Evolutionary conservation across 2,113 vertebrate genomes (phyloP).

Genomic region (Cinclus cinclus): DNA sequence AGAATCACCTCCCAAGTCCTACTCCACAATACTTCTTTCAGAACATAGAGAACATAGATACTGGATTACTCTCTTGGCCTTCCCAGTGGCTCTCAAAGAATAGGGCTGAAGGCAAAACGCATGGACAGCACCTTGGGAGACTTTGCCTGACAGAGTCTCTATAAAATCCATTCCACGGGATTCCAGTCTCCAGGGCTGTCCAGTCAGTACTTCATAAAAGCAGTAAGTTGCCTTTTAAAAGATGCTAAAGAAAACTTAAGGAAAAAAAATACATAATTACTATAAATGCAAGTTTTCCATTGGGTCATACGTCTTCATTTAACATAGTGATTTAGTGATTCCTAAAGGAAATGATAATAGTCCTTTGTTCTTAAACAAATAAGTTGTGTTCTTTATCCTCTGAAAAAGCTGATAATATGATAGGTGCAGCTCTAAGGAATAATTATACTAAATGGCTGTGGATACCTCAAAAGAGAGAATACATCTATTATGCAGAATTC

Average conservation of each 20-base stretch:
- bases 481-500: constrained; percentile 78
- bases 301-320: constrained; percentile 67
- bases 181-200: neutral
- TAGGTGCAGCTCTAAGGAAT: constrained; percentile 75
- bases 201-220: neutral
- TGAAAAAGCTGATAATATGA: constrained; percentile 72
- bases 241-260: neutral
- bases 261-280: constrained; percentile 42
- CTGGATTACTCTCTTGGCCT: neutral
- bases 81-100: neutral
- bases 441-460: constrained; percentile 76
- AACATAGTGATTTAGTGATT: constrained; percentile 63
- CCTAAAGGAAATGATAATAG: constrained; percentile 72
- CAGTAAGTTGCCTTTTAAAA: constrained; percentile 1
- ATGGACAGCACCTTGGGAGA: neutral
- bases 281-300: constrained; percentile 59
- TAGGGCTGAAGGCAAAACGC: neutral
- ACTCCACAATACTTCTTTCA: neutral
- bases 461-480: constrained; percentile 76
- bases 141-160: neutral
- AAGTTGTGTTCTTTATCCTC: constrained; percentile 73
- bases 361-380: constrained; percentile 78
- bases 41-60: neutral
- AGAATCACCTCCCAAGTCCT: neutral
- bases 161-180: neutral